phyloP scores from a whole-genome alignment of 2,888 invertebrate genomes.

The Mimumesa dahlbomi region DNA sequence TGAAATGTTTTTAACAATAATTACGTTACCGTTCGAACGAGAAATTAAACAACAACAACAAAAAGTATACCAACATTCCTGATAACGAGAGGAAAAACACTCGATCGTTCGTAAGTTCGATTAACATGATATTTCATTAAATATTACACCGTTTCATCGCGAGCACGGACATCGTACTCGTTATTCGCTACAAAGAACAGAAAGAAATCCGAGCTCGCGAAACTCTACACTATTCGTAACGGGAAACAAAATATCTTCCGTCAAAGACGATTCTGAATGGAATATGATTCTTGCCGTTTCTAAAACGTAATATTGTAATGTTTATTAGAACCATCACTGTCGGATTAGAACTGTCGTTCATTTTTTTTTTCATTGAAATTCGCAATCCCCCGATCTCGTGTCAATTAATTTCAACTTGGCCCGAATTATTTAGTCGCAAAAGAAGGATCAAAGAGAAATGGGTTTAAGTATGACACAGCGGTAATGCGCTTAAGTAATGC shows the following conservation, averaged over 20 bases:
- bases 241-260: constrained; percentile 14
- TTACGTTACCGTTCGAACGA: too few species aligned
- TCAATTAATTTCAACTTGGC: background rate
- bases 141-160: background rate
- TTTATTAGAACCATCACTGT: constrained; percentile 6
- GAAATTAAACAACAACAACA: too few species aligned
- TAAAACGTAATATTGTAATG: constrained; percentile 18
- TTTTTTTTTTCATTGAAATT: background rate
- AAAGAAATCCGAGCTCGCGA: constrained; percentile 14
- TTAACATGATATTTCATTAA: too few species aligned
- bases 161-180: background rate
- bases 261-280: constrained; percentile 13
- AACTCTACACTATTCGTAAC: constrained; percentile 20
- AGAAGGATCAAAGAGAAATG: constrained; percentile 32
- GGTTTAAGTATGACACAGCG: constrained; percentile 16
- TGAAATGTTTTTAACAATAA: too few species aligned
- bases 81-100: too few species aligned
- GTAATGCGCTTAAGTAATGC: constrained; percentile 45
- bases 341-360: constrained; percentile 12
- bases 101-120: too few species aligned
- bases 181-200: constrained; percentile 4
- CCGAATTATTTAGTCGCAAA: background rate
- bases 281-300: constrained; percentile 17
- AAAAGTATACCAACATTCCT: too few species aligned
- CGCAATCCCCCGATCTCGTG: background rate